Base-by-base conservation (phyloP, 2,113 vertebrate genomes). In the Nematolebias whitei region DNA sequence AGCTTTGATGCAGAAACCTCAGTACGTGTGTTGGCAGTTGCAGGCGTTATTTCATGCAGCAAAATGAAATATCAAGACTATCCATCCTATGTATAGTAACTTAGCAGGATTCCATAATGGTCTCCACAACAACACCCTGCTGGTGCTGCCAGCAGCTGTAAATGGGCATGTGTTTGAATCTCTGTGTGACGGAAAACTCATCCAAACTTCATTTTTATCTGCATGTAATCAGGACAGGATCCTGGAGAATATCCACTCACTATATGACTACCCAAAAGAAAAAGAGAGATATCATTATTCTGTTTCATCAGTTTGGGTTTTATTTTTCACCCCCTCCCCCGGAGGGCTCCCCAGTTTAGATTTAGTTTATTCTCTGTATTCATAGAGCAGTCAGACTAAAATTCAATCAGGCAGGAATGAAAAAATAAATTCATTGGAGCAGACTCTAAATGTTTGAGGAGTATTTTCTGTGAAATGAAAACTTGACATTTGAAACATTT, bases 21-120 rank as follows among this genome's bases (percentile, higher is more conserved):
- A 19, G 60, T 29, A 43, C 63, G 54, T 63, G 68, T 24, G 7
- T 71, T 35, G 32, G 32, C 32, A 35, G 48, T 62, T 45, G 61
- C 64, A 73, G 72, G 71, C 77, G 74, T 24, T 73, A 63, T 51
- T 56, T 84, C 75, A 79, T 81, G 70, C 78, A 68, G 74, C 78
- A 83, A 82, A 64, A 68, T 38, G 68, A 80, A 68, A 67, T 60
- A 71, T 44, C 63, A 50, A 79, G 70, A 80, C 74, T 52, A 62
- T 80, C 68, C 20, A 4, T 63, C 35, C 82, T 86, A 88, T 90
- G 85, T 80, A 59, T 87, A 88, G 85, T 4, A 71, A 71, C 78
- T 52, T 51, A 6, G 65, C 71, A 76, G 80, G 72, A 69, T 22
- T 75, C 63, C 64, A 49, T 67, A 26, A 45, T 76, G 39, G 67